Evolutionary conservation across 2,113 vertebrate genomes (phyloP).

Genomic region (Perccottus glenii): DNA sequence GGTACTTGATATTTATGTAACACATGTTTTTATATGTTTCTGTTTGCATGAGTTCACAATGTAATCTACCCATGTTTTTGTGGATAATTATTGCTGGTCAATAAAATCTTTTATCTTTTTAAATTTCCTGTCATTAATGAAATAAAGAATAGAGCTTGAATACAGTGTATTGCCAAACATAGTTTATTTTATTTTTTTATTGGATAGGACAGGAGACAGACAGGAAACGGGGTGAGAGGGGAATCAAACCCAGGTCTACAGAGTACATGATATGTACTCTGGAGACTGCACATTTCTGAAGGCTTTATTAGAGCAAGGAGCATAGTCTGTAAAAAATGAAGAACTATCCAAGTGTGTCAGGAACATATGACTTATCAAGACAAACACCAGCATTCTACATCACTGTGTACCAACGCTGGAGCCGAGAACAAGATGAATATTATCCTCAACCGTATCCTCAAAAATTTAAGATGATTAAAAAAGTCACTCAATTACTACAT

Average conservation of each 20-base stretch:
- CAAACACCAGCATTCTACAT: background rate
- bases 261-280: background rate
- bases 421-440: background rate
- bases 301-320: background rate
- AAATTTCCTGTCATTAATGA: background rate
- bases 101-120: conserved; percentile 37
- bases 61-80: conserved; percentile 7
- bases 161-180: no score
- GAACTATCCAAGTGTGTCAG: background rate
- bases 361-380: background rate
- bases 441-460: background rate
- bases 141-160: no score
- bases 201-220: no score
- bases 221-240: no score
- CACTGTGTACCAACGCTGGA: background rate
- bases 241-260: no score
- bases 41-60: background rate
- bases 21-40: no score
- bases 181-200: no score
- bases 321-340: no score
- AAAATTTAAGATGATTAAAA: background rate
- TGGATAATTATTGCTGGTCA: conserved; percentile 60
- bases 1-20: conserved; percentile 38
- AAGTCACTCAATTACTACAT: background rate
- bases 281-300: background rate